A percentile compares a stretch with the other conserved stretches of the same genome.
These are phyloP conservation scores for Enteromius fasciolatus DNA, from an alignment of 2,797 vertebrate genomes.

Conservation along the genomic window DNA sequence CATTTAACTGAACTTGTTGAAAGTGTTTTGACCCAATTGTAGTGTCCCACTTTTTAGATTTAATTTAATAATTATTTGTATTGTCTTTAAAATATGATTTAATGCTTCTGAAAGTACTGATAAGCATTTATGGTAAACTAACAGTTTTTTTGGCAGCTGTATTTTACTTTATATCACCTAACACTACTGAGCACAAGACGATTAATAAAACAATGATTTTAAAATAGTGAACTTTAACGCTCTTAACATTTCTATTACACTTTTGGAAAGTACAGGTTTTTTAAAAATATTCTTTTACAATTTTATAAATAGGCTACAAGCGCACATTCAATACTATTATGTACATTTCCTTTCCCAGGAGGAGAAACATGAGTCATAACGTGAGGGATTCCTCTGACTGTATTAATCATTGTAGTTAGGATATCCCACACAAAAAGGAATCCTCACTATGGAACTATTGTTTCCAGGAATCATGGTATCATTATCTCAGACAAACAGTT, in stretches of 20 bases:
- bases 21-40: neutral
- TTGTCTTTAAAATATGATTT: neutral
- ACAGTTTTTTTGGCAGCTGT: too few species aligned
- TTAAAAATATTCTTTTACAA: neutral
- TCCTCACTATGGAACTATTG: neutral
- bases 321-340: neutral
- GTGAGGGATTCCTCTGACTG: neutral
- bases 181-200: neutral
- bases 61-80: neutral
- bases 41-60: neutral
- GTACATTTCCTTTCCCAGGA: neutral
- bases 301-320: neutral
- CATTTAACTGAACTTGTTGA: neutral
- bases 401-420: neutral
- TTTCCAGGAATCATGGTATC: neutral
- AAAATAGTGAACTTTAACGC: neutral
- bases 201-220: neutral
- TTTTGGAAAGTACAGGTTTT: neutral
- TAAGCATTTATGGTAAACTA: too few species aligned
- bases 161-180: neutral
- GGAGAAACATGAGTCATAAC: neutral
- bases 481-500: neutral
- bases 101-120: too few species aligned
- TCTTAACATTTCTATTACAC: neutral
- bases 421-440: constrained; percentile 14